Evolutionary conservation across 2,113 vertebrate species (phyloP).

Genomic region (Hymenochirus boettgeri): DNA sequence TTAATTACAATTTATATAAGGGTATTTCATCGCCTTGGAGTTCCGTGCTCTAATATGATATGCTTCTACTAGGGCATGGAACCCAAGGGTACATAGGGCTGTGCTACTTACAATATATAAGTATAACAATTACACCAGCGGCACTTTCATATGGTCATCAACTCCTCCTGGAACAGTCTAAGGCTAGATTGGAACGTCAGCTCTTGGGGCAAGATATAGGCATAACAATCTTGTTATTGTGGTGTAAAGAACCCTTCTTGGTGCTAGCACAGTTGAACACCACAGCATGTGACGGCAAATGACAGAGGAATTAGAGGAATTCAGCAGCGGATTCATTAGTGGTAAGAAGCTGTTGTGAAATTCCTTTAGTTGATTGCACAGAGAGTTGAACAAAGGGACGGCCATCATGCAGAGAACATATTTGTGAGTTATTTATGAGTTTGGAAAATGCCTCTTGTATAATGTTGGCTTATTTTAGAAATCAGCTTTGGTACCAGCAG

Average conservation of each 20-base stretch:
- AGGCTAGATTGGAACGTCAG: too few relatives aligned
- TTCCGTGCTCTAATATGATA: too few relatives aligned
- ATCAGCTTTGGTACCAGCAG: constrained; percentile 24
- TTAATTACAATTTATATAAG: too few relatives aligned
- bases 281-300: constrained; percentile 10
- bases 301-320: constrained; percentile 31
- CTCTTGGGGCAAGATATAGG: neutral
- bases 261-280: neutral
- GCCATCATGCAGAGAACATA: constrained; percentile 25
- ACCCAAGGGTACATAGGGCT: too few relatives aligned
- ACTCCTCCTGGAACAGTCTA: neutral
- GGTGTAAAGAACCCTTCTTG: neutral
- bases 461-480: constrained; percentile 25
- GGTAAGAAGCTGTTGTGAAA: constrained; percentile 16
- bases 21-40: too few relatives aligned
- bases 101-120: too few relatives aligned
- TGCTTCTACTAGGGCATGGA: too few relatives aligned
- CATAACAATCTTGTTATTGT: neutral
- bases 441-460: constrained; percentile 22
- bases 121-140: too few relatives aligned
- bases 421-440: constrained; percentile 40
- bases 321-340: constrained; percentile 15
- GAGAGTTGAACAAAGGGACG: constrained; percentile 17
- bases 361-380: constrained; percentile 5
- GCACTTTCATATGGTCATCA: too few relatives aligned